Conservation (phyloP, 2,888 invertebrate species). For the Eurois occulta region DNA sequence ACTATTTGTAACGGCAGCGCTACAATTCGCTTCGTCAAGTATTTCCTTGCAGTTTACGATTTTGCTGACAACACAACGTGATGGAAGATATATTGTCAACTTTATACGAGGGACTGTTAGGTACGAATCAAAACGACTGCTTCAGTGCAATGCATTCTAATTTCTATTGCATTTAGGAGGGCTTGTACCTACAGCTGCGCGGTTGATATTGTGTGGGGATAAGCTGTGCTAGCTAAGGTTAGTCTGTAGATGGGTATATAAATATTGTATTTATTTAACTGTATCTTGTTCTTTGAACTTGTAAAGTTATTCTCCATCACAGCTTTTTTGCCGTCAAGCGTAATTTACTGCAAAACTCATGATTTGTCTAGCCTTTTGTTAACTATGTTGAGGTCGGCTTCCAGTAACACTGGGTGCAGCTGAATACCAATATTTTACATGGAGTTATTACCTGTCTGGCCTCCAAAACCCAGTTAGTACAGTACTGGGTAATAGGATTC, state of each 20-base stretch:
- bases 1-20: slow-evolving; percentile 8
- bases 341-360: too few species aligned
- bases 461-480: too few species aligned
- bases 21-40: not conserved
- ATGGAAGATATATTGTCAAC: not conserved
- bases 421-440: too few species aligned
- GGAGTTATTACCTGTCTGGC: too few species aligned
- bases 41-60: not conserved
- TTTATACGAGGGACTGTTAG: not conserved
- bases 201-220: not conserved
- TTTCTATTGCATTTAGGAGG: not conserved
- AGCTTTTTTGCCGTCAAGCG: too few species aligned
- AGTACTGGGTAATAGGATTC: too few species aligned
- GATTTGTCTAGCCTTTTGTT: too few species aligned
- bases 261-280: not conserved
- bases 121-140: not conserved
- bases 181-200: not conserved
- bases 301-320: not conserved
- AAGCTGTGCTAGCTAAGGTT: not conserved
- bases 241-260: not conserved
- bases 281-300: not conserved
- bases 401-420: too few species aligned
- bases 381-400: too few species aligned
- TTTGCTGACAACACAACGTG: slow-evolving; percentile 11
- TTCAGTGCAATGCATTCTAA: not conserved